These are phyloP conservation scores for Hemiscyllium ocellatum DNA, from an alignment of 2,113 vertebrate genomes.

Conservation along the genomic window DNA sequence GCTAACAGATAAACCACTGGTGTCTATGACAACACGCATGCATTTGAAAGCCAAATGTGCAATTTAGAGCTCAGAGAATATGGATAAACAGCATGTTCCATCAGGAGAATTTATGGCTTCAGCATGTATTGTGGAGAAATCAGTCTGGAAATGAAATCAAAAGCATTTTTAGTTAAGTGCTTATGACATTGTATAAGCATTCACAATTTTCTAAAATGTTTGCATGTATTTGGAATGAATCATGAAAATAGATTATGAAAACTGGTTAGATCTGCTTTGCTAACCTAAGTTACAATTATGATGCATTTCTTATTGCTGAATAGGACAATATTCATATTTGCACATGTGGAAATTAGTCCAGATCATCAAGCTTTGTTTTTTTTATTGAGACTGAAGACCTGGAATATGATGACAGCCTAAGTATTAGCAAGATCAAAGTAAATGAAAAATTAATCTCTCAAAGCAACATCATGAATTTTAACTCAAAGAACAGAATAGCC, in stretches of 20 bases:
- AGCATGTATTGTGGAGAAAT: slow-evolving; percentile 14
- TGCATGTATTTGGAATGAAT: background rate
- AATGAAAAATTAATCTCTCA: background rate
- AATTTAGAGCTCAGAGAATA: background rate
- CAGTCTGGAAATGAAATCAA: slow-evolving; percentile 11
- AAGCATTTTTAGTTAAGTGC: slow-evolving; percentile 24
- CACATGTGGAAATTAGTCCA: background rate
- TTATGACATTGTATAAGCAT: background rate
- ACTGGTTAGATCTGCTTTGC: background rate
- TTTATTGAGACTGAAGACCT: background rate
- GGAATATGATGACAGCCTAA: background rate
- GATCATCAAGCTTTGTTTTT: background rate
- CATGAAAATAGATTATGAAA: background rate
- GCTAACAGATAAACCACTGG: background rate
- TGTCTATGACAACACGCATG: background rate
- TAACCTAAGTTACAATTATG: background rate
- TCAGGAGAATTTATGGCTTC: slow-evolving; percentile 5
- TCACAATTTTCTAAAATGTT: background rate
- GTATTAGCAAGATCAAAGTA: background rate
- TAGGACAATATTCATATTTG: background rate
- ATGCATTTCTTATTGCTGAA: background rate
- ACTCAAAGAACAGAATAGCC: background rate
- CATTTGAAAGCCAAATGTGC: slow-evolving; percentile 11
- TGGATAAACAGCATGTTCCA: slow-evolving; percentile 25
- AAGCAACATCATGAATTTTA: background rate